Conservation (phyloP, 2,113 vertebrate species). For the Petromus typicus region DNA sequence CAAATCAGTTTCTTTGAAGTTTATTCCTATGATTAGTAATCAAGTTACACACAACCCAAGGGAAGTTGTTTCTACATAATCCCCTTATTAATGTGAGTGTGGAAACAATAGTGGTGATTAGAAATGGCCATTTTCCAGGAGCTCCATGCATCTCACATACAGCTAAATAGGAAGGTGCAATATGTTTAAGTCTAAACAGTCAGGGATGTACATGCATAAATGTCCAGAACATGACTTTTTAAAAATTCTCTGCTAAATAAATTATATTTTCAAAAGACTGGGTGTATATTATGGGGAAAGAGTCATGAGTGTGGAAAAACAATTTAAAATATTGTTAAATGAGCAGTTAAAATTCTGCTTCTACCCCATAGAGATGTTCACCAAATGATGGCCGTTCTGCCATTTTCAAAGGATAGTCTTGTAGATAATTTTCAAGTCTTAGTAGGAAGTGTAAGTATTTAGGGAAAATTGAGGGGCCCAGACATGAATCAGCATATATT, state of each 20-base stretch:
- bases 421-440: neutral
- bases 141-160: neutral
- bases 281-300: accelerated
- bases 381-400: neutral
- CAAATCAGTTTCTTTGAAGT: conserved; percentile 40
- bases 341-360: neutral
- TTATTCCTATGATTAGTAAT: conserved; percentile 30
- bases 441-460: neutral
- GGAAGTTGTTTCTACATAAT: neutral
- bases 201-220: neutral
- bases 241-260: neutral
- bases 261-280: neutral
- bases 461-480: neutral
- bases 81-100: neutral
- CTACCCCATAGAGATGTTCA: neutral
- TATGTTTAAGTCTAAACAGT: neutral
- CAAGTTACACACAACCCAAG: neutral
- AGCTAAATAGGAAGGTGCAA: neutral
- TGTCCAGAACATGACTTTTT: neutral
- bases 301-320: neutral
- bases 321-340: neutral
- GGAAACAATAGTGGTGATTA: neutral
- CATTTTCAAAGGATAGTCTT: neutral
- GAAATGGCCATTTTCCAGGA: neutral
- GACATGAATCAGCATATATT: neutral